These are phyloP conservation scores for Cyphomyrus discorhynchus DNA, from an alignment of 2,113 vertebrate genomes.

Conservation along the genomic window DNA sequence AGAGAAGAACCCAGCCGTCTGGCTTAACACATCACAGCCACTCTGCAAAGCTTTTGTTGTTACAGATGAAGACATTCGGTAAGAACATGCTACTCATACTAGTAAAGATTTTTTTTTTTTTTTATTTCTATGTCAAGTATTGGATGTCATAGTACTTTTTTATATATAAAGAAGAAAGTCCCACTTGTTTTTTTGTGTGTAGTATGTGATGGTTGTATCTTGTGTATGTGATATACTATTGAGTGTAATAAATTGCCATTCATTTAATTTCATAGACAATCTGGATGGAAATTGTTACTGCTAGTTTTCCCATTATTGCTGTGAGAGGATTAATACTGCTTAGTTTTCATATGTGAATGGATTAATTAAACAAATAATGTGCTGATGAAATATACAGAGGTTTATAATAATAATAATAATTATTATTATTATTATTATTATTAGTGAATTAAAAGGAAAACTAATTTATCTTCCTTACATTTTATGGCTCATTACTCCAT, in stretches of 20 bases:
- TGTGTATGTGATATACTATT: background rate
- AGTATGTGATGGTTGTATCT: background rate
- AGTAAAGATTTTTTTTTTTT: background rate
- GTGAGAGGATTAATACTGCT: background rate
- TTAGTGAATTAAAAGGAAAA: background rate
- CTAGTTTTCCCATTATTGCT: background rate
- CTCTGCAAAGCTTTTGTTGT: conserved; percentile 84
- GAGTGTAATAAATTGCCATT: background rate
- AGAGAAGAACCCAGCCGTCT: conserved; percentile 85
- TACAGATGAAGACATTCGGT: conserved; percentile 88
- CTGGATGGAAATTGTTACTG: background rate
- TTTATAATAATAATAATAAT: background rate
- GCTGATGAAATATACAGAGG: background rate
- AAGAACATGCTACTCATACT: conserved; percentile 2
- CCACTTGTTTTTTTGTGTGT: background rate
- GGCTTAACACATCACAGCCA: conserved; percentile 82
- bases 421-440: background rate
- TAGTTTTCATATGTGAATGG: background rate
- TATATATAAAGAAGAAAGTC: background rate
- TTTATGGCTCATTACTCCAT: background rate
- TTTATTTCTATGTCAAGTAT: background rate
- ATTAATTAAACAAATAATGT: background rate
- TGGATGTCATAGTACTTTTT: background rate
- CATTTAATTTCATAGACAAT: background rate
- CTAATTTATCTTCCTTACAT: background rate